These are phyloP conservation scores for Gambusia affinis DNA, from an alignment of 2,113 vertebrate species.

Conservation along the genomic window DNA sequence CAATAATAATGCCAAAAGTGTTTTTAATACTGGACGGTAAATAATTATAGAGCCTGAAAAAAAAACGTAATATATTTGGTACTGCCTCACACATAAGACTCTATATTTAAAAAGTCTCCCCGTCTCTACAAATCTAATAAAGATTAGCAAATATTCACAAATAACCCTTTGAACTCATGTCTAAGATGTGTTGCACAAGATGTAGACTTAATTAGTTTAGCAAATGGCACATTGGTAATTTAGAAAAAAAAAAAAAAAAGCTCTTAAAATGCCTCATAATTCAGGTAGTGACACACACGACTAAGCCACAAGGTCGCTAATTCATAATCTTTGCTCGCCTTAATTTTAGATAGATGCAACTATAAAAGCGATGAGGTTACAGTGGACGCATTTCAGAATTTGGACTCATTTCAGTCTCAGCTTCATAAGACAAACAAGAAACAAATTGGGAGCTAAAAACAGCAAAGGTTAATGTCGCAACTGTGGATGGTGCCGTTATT, in stretches of 20 bases:
- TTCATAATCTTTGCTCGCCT: constrained; percentile 51
- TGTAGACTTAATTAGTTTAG: constrained; percentile 58
- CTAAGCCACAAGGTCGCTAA: constrained; percentile 50
- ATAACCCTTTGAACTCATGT: constrained; percentile 44
- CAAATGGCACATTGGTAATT: constrained; percentile 60
- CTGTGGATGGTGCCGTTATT: constrained; percentile 25
- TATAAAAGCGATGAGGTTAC: constrained; percentile 50
- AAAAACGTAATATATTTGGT: neutral
- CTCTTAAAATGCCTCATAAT: constrained; percentile 52
- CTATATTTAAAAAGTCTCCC: neutral
- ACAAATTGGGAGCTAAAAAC: constrained; percentile 34
- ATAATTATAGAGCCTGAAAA: neutral
- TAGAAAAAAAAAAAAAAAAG: constrained; percentile 40
- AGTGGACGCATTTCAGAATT: constrained; percentile 36
- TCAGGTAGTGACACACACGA: constrained; percentile 50
- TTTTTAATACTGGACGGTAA: neutral
- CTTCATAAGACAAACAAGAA: constrained; percentile 39
- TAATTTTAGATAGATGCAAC: constrained; percentile 64
- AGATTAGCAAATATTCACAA: constrained; percentile 19
- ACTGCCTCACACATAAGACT: neutral
- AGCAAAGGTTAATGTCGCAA: constrained; percentile 34
- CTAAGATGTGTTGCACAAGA: constrained; percentile 27
- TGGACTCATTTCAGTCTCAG: constrained; percentile 43
- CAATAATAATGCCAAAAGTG: neutral
- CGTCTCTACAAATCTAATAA: neutral